Base-by-base conservation (phyloP, 2,797 vertebrate genomes). In the Chanos chanos region DNA sequence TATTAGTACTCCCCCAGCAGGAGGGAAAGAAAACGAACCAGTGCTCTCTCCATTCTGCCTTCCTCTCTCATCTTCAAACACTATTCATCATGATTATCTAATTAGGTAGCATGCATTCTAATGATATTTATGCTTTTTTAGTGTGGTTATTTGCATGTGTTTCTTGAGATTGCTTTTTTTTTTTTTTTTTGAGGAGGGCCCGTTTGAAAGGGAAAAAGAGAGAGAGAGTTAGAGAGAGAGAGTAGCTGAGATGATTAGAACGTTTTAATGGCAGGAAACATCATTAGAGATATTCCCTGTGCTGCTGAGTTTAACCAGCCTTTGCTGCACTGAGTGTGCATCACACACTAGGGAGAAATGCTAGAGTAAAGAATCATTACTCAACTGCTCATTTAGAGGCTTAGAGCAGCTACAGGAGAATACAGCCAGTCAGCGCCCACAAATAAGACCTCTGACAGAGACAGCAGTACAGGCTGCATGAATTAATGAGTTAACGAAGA, bases 1-100 rank as follows among this genome's bases (percentile, higher is more conserved):
- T 89, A 85, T 89, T 89, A 86, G 87, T 86, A 80, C 76, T 84
- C 82, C 79, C 86, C 77, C 87, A 83, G 83, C 52, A 64, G 85
- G 86, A 74, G n/a, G n/a, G n/a, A n/a, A n/a, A n/a, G n/a, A n/a
- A 77, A 70, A 74, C 75, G 59, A 73, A 80, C 85, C 82, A 82
- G 86, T 77, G 71, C 68, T 61, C 48, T 44, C 74, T 22, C 57
- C 58, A 68, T 65, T 60, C 70, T 59, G 77, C 78, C 77, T 81
- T 82, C 77, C 68, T 70, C 68, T 63, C 63, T 62, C 72, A 67
- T 75, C 67, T 71, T 65, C 74, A 78, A 76, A 72, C 18, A 61
- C 73, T 78, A 69, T 80, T 80, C 65, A 79, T 76, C 77, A 77
- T 82, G 88, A 83, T 87, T 88, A n/a, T n/a, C n/a, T n/a, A 89